Conservation (phyloP, 2,888 invertebrate species). For the Hymenopus coronatus region DNA sequence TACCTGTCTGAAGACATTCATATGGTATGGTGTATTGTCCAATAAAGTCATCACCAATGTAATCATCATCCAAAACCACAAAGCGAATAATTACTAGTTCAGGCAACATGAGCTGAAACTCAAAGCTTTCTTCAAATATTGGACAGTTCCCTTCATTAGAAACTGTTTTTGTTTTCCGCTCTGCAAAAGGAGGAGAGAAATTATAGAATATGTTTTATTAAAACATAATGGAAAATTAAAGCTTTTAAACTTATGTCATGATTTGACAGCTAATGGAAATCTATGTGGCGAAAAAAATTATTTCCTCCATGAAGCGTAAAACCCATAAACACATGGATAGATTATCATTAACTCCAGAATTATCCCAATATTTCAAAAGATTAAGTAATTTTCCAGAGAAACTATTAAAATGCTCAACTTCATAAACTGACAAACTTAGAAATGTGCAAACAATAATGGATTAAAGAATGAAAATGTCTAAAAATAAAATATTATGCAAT, state of each 20-base stretch:
- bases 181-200: constrained; percentile 36
- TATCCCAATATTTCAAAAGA: too few relatives aligned
- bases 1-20: constrained; percentile 56
- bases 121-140: constrained; percentile 59
- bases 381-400: too few relatives aligned
- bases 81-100: constrained; percentile 57
- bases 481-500: too few relatives aligned
- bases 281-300: too few relatives aligned
- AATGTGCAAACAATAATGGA: too few relatives aligned
- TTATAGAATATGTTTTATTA: neutral
- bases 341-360: too few relatives aligned
- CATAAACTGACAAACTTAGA: too few relatives aligned
- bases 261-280: neutral
- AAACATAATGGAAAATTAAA: neutral
- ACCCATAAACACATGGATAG: too few relatives aligned
- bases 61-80: constrained; percentile 56
- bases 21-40: constrained; percentile 60
- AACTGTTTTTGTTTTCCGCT: constrained; percentile 56
- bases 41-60: constrained; percentile 58
- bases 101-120: constrained; percentile 56
- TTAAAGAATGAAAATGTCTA: too few relatives aligned
- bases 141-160: constrained; percentile 57
- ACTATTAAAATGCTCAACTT: too few relatives aligned
- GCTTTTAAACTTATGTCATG: neutral
- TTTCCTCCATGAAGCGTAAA: too few relatives aligned